phyloP scores from a whole-genome alignment of 2,888 invertebrate species.

The Pheosia gnoma region DNA sequence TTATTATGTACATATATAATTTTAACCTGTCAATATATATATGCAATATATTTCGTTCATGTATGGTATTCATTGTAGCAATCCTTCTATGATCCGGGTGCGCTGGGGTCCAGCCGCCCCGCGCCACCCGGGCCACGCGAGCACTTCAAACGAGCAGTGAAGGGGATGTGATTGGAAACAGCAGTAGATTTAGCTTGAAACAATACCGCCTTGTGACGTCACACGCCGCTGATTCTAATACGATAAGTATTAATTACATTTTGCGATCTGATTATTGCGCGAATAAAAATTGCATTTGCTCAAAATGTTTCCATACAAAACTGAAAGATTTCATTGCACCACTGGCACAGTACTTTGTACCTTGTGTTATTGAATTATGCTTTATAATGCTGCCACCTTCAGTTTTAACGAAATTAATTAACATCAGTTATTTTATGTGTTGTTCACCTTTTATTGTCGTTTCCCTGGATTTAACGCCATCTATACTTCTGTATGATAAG shows the following conservation, averaged over 20 bases:
- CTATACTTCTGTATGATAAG: background rate
- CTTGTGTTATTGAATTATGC: no score
- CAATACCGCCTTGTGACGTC: conserved; percentile 10
- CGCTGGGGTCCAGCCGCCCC: background rate
- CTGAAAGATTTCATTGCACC: no score
- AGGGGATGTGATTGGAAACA: conserved; percentile 34
- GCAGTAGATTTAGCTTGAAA: conserved; percentile 49
- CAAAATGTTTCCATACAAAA: no score
- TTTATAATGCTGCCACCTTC: no score
- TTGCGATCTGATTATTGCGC: no score
- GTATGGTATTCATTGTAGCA: conserved; percentile 1
- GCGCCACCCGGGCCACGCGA: conserved; percentile 8
- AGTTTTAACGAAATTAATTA: no score
- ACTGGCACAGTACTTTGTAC: no score
- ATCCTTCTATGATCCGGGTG: conserved; percentile 11
- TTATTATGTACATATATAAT: no score
- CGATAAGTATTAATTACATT: no score
- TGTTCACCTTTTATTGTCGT: conserved; percentile 58
- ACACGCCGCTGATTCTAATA: background rate
- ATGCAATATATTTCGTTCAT: background rate
- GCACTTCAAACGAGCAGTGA: conserved; percentile 26
- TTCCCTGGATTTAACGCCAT: conserved; percentile 47
- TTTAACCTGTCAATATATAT: no score
- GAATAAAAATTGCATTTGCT: no score
- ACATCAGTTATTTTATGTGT: conserved; percentile 6